These are phyloP conservation scores for Athalia cordata DNA, from an alignment of 2,888 invertebrate genomes.

Conservation along the genomic window DNA sequence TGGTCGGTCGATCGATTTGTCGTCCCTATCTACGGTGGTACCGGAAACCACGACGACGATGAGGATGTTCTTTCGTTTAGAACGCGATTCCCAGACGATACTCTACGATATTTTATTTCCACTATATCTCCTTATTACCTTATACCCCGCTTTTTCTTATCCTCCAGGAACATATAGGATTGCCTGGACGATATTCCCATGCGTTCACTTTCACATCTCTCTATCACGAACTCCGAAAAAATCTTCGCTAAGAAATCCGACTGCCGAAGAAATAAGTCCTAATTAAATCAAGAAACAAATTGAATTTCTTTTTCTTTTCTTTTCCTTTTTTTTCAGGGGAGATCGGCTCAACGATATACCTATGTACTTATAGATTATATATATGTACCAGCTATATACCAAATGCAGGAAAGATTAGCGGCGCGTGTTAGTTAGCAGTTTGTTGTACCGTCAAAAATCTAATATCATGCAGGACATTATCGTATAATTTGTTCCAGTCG, in stretches of 20 bases:
- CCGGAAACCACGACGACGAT: background rate
- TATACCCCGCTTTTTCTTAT: no score
- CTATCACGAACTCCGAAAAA: background rate
- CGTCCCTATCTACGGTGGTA: background rate
- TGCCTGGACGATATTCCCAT: background rate
- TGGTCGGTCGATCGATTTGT: conserved; percentile 52
- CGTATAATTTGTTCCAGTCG: no score
- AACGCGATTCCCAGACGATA: background rate
- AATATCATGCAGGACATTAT: no score
- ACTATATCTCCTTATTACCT: background rate
- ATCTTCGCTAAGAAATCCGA: background rate
- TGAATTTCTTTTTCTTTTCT: background rate
- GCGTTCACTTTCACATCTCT: background rate
- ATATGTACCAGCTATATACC: no score
- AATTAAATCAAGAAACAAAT: conserved; percentile 38
- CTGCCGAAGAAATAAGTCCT: conserved; percentile 19
- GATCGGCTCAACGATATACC: no score
- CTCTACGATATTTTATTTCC: background rate
- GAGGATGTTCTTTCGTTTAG: conserved; percentile 15
- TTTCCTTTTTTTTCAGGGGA: no score
- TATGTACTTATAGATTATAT: background rate
- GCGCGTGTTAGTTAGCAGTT: background rate
- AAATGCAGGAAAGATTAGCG: background rate
- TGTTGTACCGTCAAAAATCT: background rate
- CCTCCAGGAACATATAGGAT: no score